Conservation (phyloP, 2,113 vertebrate genomes). For the Shinisaurus crocodilurus region DNA sequence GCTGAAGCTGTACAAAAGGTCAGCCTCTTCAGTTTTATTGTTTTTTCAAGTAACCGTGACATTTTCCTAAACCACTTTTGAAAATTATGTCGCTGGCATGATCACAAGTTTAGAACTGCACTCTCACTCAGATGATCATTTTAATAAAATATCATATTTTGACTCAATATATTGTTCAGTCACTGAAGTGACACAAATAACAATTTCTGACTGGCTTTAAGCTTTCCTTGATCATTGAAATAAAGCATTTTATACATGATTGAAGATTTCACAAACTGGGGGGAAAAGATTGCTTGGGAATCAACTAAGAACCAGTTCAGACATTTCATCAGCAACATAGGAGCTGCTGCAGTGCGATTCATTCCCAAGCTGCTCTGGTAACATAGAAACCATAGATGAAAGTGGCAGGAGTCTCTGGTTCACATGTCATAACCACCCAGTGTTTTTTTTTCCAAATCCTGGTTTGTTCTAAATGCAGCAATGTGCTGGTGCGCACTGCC, state of each 20-base stretch:
- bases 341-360: not conserved
- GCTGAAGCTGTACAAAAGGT: constrained; percentile 50
- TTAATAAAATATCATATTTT: constrained; percentile 31
- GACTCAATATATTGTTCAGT: constrained; percentile 18
- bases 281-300: not conserved
- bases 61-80: constrained; percentile 54
- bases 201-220: constrained; percentile 36
- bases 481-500: too few relatives aligned
- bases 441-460: too few relatives aligned
- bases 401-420: too few relatives aligned
- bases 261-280: not conserved
- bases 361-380: not conserved
- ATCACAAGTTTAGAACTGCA: constrained; percentile 13
- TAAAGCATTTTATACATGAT: not conserved
- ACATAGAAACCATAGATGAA: not conserved
- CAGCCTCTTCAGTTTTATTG: constrained; percentile 43
- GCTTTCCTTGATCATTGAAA: constrained; percentile 37
- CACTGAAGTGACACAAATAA: constrained; percentile 38
- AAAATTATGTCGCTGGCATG: constrained; percentile 7
- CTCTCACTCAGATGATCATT: constrained; percentile 14
- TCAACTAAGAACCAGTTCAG: not conserved
- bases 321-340: not conserved
- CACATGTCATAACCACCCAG: too few relatives aligned
- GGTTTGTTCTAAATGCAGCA: too few relatives aligned
- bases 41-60: constrained; percentile 50